A percentile compares a stretch with the other conserved stretches of the same genome.
Conservation (phyloP, 92 coral and sea anemone species). For the Montipora capitata region DNA sequence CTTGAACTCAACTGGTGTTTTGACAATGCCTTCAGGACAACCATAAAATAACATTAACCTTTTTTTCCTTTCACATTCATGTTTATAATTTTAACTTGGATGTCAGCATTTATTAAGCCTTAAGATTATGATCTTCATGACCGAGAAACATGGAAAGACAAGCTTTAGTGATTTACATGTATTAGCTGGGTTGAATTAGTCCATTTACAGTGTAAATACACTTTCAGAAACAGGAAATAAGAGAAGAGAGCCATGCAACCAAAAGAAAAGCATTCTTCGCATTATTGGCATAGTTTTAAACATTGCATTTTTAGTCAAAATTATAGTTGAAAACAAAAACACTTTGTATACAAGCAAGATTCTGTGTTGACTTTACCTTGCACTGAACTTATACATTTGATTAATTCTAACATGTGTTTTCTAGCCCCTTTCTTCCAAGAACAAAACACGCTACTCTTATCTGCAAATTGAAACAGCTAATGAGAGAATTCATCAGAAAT, state of each 20-base stretch:
- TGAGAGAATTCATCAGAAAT: no score
- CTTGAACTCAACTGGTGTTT: no score
- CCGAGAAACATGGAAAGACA: background rate
- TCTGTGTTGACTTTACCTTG: conserved; percentile 40
- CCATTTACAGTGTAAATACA: background rate
- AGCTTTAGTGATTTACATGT: background rate
- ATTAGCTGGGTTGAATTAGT: background rate
- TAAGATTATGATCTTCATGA: conserved; percentile 1
- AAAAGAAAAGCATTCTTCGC: conserved; percentile 66
- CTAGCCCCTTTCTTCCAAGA: background rate
- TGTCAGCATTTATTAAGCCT: background rate
- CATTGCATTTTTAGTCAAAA: conserved; percentile 20
- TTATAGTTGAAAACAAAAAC: background rate
- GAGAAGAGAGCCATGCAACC: conserved; percentile 31
- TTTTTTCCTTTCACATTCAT: no score
- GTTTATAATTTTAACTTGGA: no score
- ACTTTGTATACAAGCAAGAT: conserved; percentile 4
- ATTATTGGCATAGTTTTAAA: conserved; percentile 76
- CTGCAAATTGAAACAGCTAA: no score
- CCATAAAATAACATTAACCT: no score
- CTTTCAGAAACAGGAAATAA: conserved; percentile 38
- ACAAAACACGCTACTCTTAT: background rate
- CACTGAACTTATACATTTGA: background rate
- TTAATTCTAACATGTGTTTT: background rate
- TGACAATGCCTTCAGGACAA: no score